Conservation (phyloP, 2,888 invertebrate species). For the Lydus trimaculatus region DNA sequence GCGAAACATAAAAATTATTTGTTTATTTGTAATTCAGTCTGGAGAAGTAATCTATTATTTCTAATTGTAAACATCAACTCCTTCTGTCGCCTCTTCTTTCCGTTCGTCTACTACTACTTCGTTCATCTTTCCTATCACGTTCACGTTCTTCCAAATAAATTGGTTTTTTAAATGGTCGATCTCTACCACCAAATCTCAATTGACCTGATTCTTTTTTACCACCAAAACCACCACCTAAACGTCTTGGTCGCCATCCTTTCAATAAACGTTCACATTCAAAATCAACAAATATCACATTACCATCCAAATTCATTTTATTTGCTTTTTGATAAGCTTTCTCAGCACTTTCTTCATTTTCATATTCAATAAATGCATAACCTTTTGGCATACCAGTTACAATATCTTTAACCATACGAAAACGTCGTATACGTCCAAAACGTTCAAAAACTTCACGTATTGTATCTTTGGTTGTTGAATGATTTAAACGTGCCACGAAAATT, state of each 20-base stretch:
- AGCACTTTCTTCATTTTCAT: conserved; percentile 67
- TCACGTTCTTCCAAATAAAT: conserved; percentile 58
- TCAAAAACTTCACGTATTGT: conserved; percentile 66
- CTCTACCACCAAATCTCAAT: conserved; percentile 83
- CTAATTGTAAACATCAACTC: background rate
- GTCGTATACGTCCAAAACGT: conserved; percentile 71
- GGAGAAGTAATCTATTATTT: too few relatives aligned
- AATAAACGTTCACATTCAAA: conserved; percentile 75
- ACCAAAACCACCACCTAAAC: conserved; percentile 88
- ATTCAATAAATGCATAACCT: conserved; percentile 89
- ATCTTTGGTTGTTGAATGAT: conserved; percentile 71
- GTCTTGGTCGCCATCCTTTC: conserved; percentile 83
- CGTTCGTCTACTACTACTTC: background rate
- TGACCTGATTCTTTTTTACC: conserved; percentile 89
- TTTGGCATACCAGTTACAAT: conserved; percentile 81
- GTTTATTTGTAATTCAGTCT: too few relatives aligned
- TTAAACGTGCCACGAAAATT: conserved; percentile 78
- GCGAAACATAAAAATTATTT: too few relatives aligned
- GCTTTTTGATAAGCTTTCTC: conserved; percentile 69
- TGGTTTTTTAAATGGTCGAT: conserved; percentile 77
- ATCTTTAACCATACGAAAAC: conserved; percentile 75
- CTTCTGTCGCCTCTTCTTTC: conserved; percentile 4
- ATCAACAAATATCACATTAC: conserved; percentile 76
- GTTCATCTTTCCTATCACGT: conserved; percentile 45
- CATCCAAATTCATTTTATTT: conserved; percentile 70